Conservation (phyloP, 2,888 invertebrate species). For the Eledona agricola region DNA sequence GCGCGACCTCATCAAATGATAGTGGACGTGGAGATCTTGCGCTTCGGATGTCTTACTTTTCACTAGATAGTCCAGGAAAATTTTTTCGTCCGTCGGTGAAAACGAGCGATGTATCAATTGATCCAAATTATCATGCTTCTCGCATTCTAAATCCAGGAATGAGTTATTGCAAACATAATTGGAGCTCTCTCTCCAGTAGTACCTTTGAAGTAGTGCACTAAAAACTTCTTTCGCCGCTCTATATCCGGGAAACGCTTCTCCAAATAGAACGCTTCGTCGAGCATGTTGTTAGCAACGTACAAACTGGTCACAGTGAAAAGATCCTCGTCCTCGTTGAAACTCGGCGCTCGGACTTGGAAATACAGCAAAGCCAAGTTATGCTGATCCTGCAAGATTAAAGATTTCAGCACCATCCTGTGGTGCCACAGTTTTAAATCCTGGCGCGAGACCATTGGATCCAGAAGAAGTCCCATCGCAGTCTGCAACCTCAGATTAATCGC, state of each 20-base stretch:
- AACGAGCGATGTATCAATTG: constrained; percentile 72
- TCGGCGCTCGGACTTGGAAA: constrained; percentile 66
- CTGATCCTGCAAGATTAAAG: constrained; percentile 74
- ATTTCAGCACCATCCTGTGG: constrained; percentile 73
- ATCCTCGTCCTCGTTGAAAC: constrained; percentile 57
- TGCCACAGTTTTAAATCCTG: constrained; percentile 75
- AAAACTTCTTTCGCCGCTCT: constrained; percentile 62
- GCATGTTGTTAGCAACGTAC: constrained; percentile 70
- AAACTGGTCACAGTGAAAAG: constrained; percentile 69
- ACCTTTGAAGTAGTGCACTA: constrained; percentile 73
- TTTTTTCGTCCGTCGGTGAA: constrained; percentile 71
- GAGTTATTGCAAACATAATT: constrained; percentile 10
- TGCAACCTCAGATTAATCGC: constrained; percentile 52
- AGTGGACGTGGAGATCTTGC: constrained; percentile 75
- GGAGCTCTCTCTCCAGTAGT: constrained; percentile 25
- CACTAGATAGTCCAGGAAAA: constrained; percentile 72
- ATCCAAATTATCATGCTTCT: constrained; percentile 66
- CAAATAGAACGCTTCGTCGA: constrained; percentile 73
- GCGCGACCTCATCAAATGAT: constrained; percentile 71
- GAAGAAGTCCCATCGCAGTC: constrained; percentile 72
- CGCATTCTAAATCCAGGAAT: constrained; percentile 16
- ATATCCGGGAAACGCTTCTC: constrained; percentile 67
- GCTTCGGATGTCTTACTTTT: constrained; percentile 65
- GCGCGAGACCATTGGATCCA: constrained; percentile 68
- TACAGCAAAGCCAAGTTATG: constrained; percentile 77